Percentiles rank a stretch among this genome's conserved stretches.
Conservation (phyloP, 92 coral and sea anemone genomes). For the Phenganax stokvisi region DNA sequence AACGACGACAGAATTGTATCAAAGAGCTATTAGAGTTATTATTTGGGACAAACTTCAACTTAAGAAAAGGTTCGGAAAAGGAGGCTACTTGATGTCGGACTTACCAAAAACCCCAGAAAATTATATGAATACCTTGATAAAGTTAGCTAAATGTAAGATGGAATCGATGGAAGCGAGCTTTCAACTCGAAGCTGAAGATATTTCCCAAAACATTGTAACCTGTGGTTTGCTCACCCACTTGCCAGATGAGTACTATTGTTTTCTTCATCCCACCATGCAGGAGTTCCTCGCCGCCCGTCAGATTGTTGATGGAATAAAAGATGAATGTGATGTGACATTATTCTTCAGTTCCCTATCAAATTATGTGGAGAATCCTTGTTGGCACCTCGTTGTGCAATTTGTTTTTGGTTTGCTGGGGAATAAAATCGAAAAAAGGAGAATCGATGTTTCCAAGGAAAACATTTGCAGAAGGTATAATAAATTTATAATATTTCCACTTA, state of each 20-base stretch:
- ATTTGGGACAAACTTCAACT: not conserved
- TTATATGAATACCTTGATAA: slow-evolving; percentile 3
- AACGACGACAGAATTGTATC: slow-evolving; percentile 7
- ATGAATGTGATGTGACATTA: not conserved
- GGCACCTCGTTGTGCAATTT: slow-evolving; percentile 10
- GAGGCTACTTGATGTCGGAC: not conserved
- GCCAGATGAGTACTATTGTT: not conserved
- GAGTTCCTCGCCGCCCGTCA: slow-evolving; percentile 1
- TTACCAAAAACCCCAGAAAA: not conserved
- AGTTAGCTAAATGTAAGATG: slow-evolving; percentile 3
- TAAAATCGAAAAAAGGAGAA: slow-evolving; percentile 16
- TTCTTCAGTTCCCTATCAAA: not conserved
- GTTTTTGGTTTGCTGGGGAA: slow-evolving; percentile 17
- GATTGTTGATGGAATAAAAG: slow-evolving; percentile 13
- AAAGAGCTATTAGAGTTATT: slow-evolving; percentile 9
- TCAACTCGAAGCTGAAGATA: slow-evolving; percentile 14
- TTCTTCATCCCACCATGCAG: not conserved
- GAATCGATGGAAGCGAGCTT: slow-evolving; percentile 14
- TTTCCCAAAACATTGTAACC: slow-evolving; percentile 8
- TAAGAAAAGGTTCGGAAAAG: not conserved
- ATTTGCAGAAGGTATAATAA: not conserved
- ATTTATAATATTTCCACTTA: not conserved
- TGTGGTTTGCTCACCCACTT: slow-evolving; percentile 8
- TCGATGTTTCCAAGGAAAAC: not conserved
- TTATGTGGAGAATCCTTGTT: not conserved